Evolutionary conservation across 2,888 invertebrate species (phyloP).

Genomic region (Chesias legatella): DNA sequence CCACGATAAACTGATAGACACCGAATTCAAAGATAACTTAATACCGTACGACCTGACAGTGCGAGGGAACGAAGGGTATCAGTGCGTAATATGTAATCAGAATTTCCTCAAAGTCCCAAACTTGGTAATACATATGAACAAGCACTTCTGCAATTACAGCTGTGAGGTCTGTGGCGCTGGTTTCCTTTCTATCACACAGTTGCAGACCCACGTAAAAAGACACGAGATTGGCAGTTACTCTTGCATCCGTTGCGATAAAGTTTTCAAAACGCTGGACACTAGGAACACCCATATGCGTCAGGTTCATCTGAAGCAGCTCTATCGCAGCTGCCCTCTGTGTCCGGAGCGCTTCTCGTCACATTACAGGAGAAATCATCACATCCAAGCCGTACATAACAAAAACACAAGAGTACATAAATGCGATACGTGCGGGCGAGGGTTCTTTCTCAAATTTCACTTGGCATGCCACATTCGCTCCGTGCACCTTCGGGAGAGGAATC

Average conservation of each 20-base stretch:
- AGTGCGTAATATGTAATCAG: conserved; percentile 59
- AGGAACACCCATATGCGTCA: conserved; percentile 49
- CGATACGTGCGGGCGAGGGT: conserved; percentile 57
- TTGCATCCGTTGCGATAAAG: conserved; percentile 61
- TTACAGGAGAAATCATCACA: conserved; percentile 60
- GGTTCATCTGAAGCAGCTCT: conserved; percentile 55
- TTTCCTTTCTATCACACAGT: conserved; percentile 48
- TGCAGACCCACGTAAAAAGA: conserved; percentile 52
- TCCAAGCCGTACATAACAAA: conserved; percentile 56
- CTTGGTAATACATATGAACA: conserved; percentile 64
- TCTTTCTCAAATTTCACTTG: conserved; percentile 58
- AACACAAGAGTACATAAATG: conserved; percentile 46
- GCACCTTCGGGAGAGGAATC: conserved; percentile 61
- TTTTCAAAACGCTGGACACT: conserved; percentile 55
- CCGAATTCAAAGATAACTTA: conserved; percentile 49
- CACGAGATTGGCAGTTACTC: conserved; percentile 57
- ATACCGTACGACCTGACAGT: conserved; percentile 54
- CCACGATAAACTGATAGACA: conserved; percentile 49
- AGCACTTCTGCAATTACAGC: conserved; percentile 62
- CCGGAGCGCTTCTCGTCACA: conserved; percentile 61
- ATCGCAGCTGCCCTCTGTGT: conserved; percentile 58
- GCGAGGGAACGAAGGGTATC: conserved; percentile 38
- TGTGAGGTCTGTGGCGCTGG: conserved; percentile 63
- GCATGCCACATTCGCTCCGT: conserved; percentile 56
- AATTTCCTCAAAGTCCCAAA: conserved; percentile 49